These are phyloP conservation scores for Tortricodes alternella DNA, from an alignment of 2,888 invertebrate species.

Conservation along the genomic window DNA sequence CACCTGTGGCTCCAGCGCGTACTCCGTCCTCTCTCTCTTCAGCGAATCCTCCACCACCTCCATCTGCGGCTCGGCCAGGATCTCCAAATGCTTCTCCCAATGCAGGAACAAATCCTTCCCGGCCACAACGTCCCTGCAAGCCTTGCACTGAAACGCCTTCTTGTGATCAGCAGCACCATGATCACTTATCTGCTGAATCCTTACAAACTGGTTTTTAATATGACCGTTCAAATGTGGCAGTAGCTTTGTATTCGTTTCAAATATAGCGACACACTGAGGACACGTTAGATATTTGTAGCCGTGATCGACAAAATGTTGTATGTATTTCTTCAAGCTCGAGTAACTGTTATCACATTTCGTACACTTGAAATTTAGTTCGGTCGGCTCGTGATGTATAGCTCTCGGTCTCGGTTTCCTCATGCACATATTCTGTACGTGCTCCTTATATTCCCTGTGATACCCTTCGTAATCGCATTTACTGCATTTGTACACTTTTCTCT, in stretches of 20 bases:
- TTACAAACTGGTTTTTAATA: slow-evolving; percentile 36
- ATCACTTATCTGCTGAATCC: slow-evolving; percentile 26
- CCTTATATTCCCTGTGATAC: slow-evolving; percentile 31
- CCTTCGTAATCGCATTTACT: slow-evolving; percentile 34
- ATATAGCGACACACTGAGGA: slow-evolving; percentile 40
- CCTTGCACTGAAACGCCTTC: slow-evolving; percentile 40
- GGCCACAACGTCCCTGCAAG: slow-evolving; percentile 29
- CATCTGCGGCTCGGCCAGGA: neutral
- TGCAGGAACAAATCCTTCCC: slow-evolving; percentile 41
- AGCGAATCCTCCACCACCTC: neutral
- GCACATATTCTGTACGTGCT: slow-evolving; percentile 28
- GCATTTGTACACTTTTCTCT: slow-evolving; percentile 36
- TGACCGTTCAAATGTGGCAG: slow-evolving; percentile 40
- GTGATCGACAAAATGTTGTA: slow-evolving; percentile 45
- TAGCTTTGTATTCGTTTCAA: accelerated
- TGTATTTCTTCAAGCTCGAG: slow-evolving; percentile 33
- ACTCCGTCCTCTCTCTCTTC: neutral
- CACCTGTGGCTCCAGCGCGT: slow-evolving; percentile 8
- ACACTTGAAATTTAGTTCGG: slow-evolving; percentile 34
- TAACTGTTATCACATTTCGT: slow-evolving; percentile 38
- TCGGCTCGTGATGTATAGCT: neutral
- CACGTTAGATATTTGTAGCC: slow-evolving; percentile 32
- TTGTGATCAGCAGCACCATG: accelerated
- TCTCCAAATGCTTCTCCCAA: slow-evolving; percentile 50
- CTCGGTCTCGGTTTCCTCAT: neutral